Conservation (phyloP, 1,140 invertebrate genomes). For the Magallana gigas region DNA sequence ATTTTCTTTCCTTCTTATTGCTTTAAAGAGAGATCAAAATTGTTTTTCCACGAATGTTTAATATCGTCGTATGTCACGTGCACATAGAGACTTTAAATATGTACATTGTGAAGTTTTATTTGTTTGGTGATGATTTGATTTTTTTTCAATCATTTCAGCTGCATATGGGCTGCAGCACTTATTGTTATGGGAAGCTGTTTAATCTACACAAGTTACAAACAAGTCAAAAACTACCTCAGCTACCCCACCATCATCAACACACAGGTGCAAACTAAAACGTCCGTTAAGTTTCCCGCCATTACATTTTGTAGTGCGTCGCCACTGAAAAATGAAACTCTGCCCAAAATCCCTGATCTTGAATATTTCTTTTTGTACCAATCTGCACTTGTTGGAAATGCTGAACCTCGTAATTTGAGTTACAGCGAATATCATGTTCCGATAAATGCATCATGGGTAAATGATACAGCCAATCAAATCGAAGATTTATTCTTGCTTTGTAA, state of each 20-base stretch:
- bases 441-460: slow-evolving; percentile 18
- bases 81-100: no score
- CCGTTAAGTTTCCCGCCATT: slow-evolving; percentile 37
- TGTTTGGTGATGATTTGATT: no score
- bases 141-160: neutral
- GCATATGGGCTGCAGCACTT: slow-evolving; percentile 38
- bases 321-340: neutral
- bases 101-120: no score
- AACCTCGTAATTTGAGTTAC: no score
- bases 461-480: neutral
- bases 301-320: slow-evolving; percentile 24
- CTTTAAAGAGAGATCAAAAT: no score
- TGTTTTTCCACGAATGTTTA: no score
- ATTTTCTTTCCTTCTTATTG: no score
- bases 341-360: neutral
- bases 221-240: slow-evolving; percentile 7
- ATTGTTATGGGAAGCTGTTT: slow-evolving; percentile 19
- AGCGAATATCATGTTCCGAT: neutral
- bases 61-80: no score
- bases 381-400: no score
- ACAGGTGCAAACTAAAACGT: neutral
- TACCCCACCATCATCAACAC: slow-evolving; percentile 34
- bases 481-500: neutral
- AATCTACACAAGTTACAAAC: slow-evolving; percentile 22
- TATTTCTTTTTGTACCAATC: neutral